A percentile compares a stretch with the other conserved stretches of the same genome.
Evolutionary conservation across 2,888 invertebrate species (phyloP).

Genomic region (Chaitophorus viminalis): DNA sequence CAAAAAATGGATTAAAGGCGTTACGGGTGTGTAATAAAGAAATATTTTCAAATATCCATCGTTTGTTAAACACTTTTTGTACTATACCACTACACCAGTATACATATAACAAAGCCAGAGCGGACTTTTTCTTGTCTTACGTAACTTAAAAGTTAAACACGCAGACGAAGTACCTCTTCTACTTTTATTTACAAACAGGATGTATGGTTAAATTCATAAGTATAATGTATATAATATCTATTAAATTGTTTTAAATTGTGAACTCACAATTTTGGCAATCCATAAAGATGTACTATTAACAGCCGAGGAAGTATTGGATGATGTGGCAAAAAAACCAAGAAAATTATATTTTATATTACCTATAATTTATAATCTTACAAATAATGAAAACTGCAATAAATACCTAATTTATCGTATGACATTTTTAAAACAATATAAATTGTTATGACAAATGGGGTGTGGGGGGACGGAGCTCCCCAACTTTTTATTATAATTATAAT

Average conservation of each 20-base stretch:
- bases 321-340: conserved; percentile 13
- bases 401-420: too few species aligned
- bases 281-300: conserved; percentile 3
- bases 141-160: background rate
- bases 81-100: too few species aligned
- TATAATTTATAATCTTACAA: too few species aligned
- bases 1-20: conserved; percentile 5
- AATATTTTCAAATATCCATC: conserved; percentile 19
- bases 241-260: background rate
- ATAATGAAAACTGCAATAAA: too few species aligned
- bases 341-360: conserved; percentile 6
- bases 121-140: conserved; percentile 6
- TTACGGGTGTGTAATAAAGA: conserved; percentile 8
- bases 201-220: too few species aligned
- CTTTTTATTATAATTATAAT: too few species aligned
- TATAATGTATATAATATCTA: conserved; percentile 15
- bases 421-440: too few species aligned
- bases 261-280: background rate
- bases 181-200: too few species aligned
- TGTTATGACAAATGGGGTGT: too few species aligned
- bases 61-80: conserved; percentile 6
- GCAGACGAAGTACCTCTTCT: background rate
- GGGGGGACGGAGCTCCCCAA: too few species aligned
- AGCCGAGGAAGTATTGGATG: background rate
- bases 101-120: background rate